A percentile compares a stretch with the other conserved stretches of the same genome.
These are phyloP conservation scores for Zaprionus davidi DNA, from an alignment of 1,140 invertebrate genomes.

Conservation along the genomic window DNA sequence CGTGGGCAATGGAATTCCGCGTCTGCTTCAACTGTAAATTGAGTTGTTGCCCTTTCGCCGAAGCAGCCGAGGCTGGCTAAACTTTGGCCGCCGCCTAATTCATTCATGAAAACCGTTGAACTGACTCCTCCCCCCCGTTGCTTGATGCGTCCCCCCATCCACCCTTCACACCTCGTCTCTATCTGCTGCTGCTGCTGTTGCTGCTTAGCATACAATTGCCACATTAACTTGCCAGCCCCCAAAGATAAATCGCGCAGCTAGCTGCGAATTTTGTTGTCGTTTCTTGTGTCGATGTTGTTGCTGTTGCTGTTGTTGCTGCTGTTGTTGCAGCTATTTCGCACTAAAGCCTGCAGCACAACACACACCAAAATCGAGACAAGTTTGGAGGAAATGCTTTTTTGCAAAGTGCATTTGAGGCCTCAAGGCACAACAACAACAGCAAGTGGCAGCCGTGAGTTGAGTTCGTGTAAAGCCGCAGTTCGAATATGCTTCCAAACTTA, in stretches of 20 bases:
- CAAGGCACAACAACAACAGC: constrained; percentile 41
- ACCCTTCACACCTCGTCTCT: background rate
- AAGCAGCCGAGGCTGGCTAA: constrained; percentile 50
- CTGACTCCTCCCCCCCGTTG: constrained; percentile 28
- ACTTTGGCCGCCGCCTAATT: constrained; percentile 76
- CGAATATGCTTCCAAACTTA: constrained; percentile 18
- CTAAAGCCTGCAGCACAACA: constrained; percentile 66
- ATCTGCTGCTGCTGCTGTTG: constrained; percentile 37
- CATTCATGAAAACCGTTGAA: constrained; percentile 79
- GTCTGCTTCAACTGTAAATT: constrained; percentile 73
- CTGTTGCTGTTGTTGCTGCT: constrained; percentile 47
- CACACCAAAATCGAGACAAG: constrained; percentile 75
- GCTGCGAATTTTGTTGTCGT: constrained; percentile 42
- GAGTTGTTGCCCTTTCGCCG: constrained; percentile 77
- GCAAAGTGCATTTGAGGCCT: constrained; percentile 79
- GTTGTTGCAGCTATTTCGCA: constrained; percentile 66
- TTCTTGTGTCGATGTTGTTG: constrained; percentile 33
- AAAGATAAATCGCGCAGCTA: constrained; percentile 76
- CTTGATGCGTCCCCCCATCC: background rate
- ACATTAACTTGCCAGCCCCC: constrained; percentile 78
- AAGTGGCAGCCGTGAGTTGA: constrained; percentile 9
- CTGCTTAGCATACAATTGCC: constrained; percentile 82
- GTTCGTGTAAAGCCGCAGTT: background rate
- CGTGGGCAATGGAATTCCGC: constrained; percentile 67
- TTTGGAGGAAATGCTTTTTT: constrained; percentile 80